These are phyloP conservation scores for Leiothrix lutea DNA, from an alignment of 2,113 vertebrate species.

Conservation along the genomic window DNA sequence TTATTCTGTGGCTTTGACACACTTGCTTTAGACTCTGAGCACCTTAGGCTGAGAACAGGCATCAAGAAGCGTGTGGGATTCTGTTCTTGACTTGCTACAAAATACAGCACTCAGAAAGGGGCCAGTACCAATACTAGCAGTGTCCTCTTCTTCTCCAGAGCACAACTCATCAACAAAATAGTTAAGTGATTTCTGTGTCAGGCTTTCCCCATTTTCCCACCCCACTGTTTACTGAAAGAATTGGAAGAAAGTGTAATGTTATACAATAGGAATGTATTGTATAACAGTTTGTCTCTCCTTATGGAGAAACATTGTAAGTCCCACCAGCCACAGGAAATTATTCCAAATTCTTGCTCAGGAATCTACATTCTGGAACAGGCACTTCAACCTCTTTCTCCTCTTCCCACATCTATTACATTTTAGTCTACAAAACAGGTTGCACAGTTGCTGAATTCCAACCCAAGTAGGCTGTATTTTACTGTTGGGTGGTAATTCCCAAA, in stretches of 20 bases:
- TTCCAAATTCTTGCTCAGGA: neutral
- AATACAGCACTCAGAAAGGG: neutral
- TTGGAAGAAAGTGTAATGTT: neutral
- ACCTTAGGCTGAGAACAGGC: neutral
- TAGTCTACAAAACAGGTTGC: neutral
- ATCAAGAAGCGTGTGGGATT: neutral
- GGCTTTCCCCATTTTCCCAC: neutral
- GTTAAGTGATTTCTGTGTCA: neutral
- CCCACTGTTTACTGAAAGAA: neutral
- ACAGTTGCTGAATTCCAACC: neutral
- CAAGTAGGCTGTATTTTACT: neutral
- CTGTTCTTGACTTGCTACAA: neutral
- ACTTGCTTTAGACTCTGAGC: neutral
- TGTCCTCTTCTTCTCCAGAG: neutral
- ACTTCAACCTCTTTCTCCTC: neutral
- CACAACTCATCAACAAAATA: neutral
- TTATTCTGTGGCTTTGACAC: neutral
- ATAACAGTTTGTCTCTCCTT: neutral
- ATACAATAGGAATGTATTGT: neutral
- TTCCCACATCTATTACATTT: neutral
- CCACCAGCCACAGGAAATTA: rapidly evolving
- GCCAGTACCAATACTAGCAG: neutral
- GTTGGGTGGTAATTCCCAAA: neutral
- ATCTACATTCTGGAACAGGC: neutral
- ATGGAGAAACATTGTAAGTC: neutral